Evolutionary conservation across 2,113 vertebrate genomes (phyloP), one percentile per base, ranked within the genome.

Genomic region (Urocynchramus pylzowi): DNA sequence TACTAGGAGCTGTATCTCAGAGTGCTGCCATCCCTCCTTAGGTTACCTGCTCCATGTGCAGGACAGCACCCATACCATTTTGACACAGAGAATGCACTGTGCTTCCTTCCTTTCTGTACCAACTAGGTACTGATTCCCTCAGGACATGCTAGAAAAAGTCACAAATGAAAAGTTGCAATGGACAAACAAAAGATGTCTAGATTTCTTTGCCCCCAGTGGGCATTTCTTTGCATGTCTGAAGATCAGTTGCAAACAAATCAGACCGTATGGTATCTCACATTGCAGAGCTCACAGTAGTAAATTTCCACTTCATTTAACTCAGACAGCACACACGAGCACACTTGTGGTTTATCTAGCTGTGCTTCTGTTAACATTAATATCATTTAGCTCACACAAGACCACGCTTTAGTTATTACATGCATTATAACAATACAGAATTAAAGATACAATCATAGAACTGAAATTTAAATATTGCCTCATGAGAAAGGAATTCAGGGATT

Each of bases 181-280:
- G 18, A 53, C 41, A 73, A 80, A 26, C 5, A 68, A 74, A 45
- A 84, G 31, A 49, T 17, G 10, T 23, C n/a, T 35, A n/a, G 11
- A 74, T 49, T 81, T 87, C 64, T 81, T 57, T 50, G 17, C 33
- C 52, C 13, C 8, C 53, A 23, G 21, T 16, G 56, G 50, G 53
- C 10, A n/a, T n/a, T n/a, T n/a, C n/a, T n/a, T n/a, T n/a, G n/a
- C n/a, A 4, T 13, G 30, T 21, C 68, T 78, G 30, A 84, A 59
- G 42, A 87, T 54, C n/a, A 39, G 31, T 0, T 45, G 18, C 63
- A 83, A 56, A 18, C 41, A 54, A 60, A 47, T 15, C 26, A 84
- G 42, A n/a, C 1, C 0, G 1, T 33, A 56, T 35, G 0, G 1
- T 35, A 59, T 47, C 52, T 94, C 61, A 61, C 5, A 7, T 1